Evolutionary conservation across 2,797 vertebrate genomes (phyloP).

Genomic region (Aphelocoma californica): DNA sequence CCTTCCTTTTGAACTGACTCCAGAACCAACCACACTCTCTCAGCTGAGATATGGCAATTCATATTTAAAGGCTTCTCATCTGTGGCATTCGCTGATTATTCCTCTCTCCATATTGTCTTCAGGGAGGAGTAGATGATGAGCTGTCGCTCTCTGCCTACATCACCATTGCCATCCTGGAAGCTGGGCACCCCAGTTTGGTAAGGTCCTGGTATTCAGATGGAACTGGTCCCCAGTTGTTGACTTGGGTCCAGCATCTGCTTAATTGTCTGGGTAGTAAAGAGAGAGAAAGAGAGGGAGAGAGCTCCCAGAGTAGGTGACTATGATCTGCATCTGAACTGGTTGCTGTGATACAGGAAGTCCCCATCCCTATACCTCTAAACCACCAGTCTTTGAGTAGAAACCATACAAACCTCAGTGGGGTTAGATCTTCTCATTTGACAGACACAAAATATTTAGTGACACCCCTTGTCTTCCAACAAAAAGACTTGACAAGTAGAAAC

Average conservation of each 20-base stretch:
- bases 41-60: not conserved
- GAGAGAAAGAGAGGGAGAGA: not conserved
- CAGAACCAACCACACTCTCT: not conserved
- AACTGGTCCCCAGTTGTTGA: not conserved
- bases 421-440: not conserved
- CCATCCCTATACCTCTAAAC: not conserved
- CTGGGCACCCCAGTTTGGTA: slow-evolving; percentile 60
- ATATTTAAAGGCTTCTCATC: not conserved
- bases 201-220: not conserved
- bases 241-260: not conserved
- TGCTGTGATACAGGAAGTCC: not conserved
- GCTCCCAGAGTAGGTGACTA: not conserved
- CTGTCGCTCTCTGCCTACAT: slow-evolving; percentile 59
- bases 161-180: slow-evolving; percentile 68
- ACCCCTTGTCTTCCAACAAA: not conserved
- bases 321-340: not conserved
- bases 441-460: not conserved
- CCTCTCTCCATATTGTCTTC: not conserved
- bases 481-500: not conserved
- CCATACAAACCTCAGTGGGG: not conserved
- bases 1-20: not conserved
- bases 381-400: not conserved
- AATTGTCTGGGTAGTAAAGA: not conserved
- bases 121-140: slow-evolving; percentile 61
- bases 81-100: not conserved